Evolutionary conservation across 2,113 vertebrate species (phyloP).

Genomic region (Girardinichthys multiradiatus): DNA sequence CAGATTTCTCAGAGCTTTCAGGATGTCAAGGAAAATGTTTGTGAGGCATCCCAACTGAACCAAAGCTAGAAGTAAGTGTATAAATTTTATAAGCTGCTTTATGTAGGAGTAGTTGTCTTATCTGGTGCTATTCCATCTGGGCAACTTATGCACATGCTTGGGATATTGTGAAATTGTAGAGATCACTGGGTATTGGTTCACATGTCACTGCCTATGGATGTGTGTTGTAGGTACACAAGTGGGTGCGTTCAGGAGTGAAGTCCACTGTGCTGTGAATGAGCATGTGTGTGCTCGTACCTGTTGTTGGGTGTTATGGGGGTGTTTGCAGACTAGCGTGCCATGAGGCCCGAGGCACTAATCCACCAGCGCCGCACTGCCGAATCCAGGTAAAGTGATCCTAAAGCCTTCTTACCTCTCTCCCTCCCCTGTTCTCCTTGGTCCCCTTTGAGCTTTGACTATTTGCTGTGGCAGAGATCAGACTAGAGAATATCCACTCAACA

Average conservation of each 20-base stretch:
- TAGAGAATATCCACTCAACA: slow-evolving; percentile 78
- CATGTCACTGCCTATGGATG: background rate
- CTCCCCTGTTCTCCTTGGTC: slow-evolving; percentile 71
- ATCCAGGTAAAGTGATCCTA: slow-evolving; percentile 86
- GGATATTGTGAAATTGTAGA: slow-evolving; percentile 21
- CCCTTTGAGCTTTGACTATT: slow-evolving; percentile 76
- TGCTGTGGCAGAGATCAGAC: slow-evolving; percentile 80
- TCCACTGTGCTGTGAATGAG: slow-evolving; percentile 47
- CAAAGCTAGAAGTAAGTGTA: slow-evolving; percentile 57
- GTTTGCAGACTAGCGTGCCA: slow-evolving; percentile 79
- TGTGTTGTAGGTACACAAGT: background rate
- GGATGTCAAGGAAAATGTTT: slow-evolving; percentile 70
- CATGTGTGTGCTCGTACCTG: slow-evolving; percentile 63
- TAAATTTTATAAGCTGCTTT: slow-evolving; percentile 55
- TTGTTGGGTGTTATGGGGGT: slow-evolving; percentile 49
- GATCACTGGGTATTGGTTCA: slow-evolving; percentile 23
- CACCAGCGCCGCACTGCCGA: slow-evolving; percentile 78
- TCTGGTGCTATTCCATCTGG: slow-evolving; percentile 35
- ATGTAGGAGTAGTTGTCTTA: slow-evolving; percentile 65
- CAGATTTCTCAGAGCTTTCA: slow-evolving; percentile 72
- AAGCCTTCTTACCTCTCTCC: slow-evolving; percentile 76
- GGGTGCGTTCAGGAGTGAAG: background rate
- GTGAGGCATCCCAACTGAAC: slow-evolving; percentile 56
- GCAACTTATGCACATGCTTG: background rate
- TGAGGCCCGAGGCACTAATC: slow-evolving; percentile 79